Base-by-base conservation (phyloP, 2,888 invertebrate species). In the Mechanitis mazaeus region DNA sequence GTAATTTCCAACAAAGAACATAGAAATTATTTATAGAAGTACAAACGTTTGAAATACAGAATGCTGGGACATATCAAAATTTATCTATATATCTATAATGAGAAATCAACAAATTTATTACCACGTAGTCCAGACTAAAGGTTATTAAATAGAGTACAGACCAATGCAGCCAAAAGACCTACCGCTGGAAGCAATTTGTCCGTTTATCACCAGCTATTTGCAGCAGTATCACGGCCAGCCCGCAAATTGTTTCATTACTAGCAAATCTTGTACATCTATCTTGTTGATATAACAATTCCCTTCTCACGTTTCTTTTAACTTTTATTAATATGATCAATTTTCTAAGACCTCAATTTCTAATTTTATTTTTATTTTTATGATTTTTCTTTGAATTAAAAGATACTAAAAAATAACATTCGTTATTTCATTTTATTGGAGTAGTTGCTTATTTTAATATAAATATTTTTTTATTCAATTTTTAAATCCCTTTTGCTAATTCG, bases 191-290 rank as follows among this genome's bases (percentile, higher is more conserved):
- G 63, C 56, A 46, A 60, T 63, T 60, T 63, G 63, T 63, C 59
- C 46, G 56, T 59, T 56, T 46, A 63, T 63, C 59, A 56, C 59
- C 38, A 28, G 63, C 63, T 54, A 63, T 59, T 59, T 63, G 63
- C 54, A 56, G 62, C 38, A 59, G 45, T 50, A 58, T 58, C 45
- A n/a, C 47, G 45, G 55, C 50, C 58, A 57, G 63, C 60, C 58
- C 59, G 64, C 61, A 64, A 67, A 67, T 65, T 65, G 67, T 67
- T 67, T 67, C 67, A 65, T 67, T 65, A 67, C 60, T 56, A 63
- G 56, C 63, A 59, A 65, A 67, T 65, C 67, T 65, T 58, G 45
- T 45, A 31, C 62, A 63, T 63, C 53, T 53, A 33, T 63, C 62
- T 63, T 33, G 53, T 53, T 54, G 59, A 63, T 63, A 56, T 31